Conservation (phyloP, 30 jellyfish, hydroid and myxozoan species). For the Pelagia noctiluca region DNA sequence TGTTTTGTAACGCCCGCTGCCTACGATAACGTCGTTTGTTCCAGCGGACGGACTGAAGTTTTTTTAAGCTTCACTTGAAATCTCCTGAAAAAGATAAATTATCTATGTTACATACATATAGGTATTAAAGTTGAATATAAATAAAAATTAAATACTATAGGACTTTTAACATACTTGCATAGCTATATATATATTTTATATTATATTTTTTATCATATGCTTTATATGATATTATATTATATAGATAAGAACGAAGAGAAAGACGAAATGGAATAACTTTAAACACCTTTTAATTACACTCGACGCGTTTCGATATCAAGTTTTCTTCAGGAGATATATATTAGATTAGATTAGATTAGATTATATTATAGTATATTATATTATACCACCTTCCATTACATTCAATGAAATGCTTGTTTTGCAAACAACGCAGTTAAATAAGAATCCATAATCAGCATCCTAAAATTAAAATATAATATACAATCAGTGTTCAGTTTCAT, state of each 20-base stretch:
- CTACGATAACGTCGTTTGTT: background rate
- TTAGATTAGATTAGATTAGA: background rate
- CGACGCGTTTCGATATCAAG: no score
- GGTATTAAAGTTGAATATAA: no score
- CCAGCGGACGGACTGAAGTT: background rate
- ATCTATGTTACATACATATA: background rate
- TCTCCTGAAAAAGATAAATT: conserved; percentile 7
- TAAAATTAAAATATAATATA: no score
- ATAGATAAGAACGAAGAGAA: background rate
- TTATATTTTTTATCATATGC: no score
- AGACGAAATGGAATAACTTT: background rate
- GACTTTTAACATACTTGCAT: no score
- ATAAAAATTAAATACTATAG: no score
- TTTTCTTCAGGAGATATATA: background rate
- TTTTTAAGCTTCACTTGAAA: background rate
- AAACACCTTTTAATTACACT: no score
- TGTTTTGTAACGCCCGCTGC: conserved; percentile 14
- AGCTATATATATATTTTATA: no score
- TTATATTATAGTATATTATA: background rate
- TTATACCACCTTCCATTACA: background rate
- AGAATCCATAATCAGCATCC: background rate
- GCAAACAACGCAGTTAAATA: background rate
- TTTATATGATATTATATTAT: no score
- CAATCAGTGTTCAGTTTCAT: no score
- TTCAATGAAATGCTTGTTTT: background rate